Base-by-base conservation (phyloP, 2,797 vertebrate species). In the Sebastiscus albofasciatus region DNA sequence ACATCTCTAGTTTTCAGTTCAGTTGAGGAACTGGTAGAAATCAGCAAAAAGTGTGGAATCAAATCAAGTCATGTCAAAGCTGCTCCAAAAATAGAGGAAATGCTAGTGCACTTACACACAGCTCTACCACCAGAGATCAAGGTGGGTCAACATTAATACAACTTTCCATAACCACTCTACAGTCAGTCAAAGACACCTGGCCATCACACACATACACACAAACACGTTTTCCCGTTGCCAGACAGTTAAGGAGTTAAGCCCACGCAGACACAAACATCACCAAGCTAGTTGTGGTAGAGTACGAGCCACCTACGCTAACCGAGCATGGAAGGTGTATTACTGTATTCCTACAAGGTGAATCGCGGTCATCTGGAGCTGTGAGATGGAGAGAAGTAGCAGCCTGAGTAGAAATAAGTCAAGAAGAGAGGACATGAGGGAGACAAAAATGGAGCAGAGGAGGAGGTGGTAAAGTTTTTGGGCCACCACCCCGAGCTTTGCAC, bases 401-500 rank as follows among this genome's bases (percentile, higher is more conserved):
- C 20, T 12, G 18, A 26, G 39, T 31, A 5, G 33, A 24, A 55
- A 55, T 12, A 62, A 54, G 12, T 64, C 10, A 36, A 8, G n/a
- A 60, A 75, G 75, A 24, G 42, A 72, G 62, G 72, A 61, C 64
- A 36, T 0, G n/a, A 66, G 46, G 8, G 4, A 4, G 20, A 46
- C 39, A 58, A 60, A 77, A 68, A 26, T 77, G 34, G 77, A 67
- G 52, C 59, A 36, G 56, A 39, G 26, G 16, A 54, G 29, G 66
- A 62, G 65, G 46, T 27, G 74, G 59, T 49, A 6, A 52, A 27
- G 42, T 67, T 61, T 62, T 66, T 72, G 0, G 3, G 58, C 11
- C 59, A 24, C 39, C 75, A 33, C 84, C 73, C 67, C 8, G 4
- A 72, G 77, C 74, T 64, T 4, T 83, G 54, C 76, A 85, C 80